Conservation (phyloP, 2,113 vertebrate species). For the Tragelaphus imberbis region DNA sequence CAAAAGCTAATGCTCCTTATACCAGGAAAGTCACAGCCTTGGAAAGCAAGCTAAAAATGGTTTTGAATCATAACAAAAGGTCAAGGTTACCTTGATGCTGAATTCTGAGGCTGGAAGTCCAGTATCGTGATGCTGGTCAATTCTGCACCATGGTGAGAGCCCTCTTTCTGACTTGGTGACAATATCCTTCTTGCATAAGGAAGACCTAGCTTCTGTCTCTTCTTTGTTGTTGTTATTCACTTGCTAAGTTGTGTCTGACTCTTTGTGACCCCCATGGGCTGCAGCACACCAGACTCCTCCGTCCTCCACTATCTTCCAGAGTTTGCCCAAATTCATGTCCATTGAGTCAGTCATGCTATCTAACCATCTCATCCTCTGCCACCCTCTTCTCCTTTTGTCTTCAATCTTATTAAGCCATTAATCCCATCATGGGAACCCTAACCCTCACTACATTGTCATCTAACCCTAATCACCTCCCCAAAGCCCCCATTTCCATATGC, state of each 20-base stretch:
- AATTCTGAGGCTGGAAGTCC: neutral
- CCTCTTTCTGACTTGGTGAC: neutral
- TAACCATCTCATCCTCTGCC: neutral
- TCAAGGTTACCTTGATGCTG: neutral
- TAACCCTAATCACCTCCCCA: neutral
- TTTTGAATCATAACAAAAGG: neutral
- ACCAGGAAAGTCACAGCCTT: neutral
- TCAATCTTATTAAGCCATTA: neutral
- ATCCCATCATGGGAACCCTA: neutral
- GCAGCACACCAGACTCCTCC: neutral
- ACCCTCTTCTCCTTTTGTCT: neutral
- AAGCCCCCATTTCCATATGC: neutral
- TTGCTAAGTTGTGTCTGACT: neutral
- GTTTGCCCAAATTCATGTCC: neutral
- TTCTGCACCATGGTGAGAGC: neutral
- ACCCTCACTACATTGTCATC: neutral
- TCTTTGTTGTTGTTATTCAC: neutral
- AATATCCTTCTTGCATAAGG: neutral
- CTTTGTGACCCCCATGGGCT: neutral
- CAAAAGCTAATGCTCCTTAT: rapidly evolving
- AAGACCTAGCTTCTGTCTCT: neutral
- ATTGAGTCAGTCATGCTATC: neutral
- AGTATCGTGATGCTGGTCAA: neutral
- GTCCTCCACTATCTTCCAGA: neutral
- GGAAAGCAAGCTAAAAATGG: neutral